Conservation (phyloP, 2,888 invertebrate species). For the Drosophila algonquin region DNA sequence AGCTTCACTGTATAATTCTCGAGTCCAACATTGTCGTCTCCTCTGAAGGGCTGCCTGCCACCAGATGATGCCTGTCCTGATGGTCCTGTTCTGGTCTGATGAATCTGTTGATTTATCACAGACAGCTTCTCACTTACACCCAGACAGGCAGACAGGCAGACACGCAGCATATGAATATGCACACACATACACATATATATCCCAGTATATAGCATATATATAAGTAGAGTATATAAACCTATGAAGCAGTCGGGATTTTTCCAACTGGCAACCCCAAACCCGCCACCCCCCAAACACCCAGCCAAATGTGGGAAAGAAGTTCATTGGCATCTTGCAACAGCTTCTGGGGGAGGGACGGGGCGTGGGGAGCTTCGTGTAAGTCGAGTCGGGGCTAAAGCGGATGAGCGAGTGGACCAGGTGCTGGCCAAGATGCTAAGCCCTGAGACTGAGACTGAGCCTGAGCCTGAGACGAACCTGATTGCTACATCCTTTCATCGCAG, state of each 20-base stretch:
- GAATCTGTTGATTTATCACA: constrained; percentile 82
- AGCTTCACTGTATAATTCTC: background rate
- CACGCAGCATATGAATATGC: constrained; percentile 32
- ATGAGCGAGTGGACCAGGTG: constrained; percentile 23
- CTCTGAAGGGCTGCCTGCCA: background rate
- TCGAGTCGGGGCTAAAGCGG: constrained; percentile 20
- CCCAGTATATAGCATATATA: background rate
- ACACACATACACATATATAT: background rate
- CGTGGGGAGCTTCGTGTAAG: constrained; percentile 2
- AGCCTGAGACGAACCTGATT: constrained; percentile 37
- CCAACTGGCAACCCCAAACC: constrained; percentile 60
- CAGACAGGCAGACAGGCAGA: constrained; percentile 42
- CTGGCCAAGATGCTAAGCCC: constrained; percentile 38
- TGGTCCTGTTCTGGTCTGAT: constrained; percentile 46
- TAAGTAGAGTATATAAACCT: constrained; percentile 9
- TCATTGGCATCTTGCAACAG: constrained; percentile 75
- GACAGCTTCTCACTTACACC: constrained; percentile 58
- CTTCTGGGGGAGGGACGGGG: constrained; percentile 35
- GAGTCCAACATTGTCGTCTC: background rate
- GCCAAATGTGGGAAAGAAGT: constrained; percentile 48
- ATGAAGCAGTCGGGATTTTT: constrained; percentile 52
- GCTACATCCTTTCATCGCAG: constrained; percentile 31
- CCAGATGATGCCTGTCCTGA: constrained; percentile 45
- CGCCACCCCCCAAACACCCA: background rate
- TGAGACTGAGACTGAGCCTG: constrained; percentile 1